phyloP scores from a whole-genome alignment of 2,113 vertebrate species.

The Mellivora capensis region DNA sequence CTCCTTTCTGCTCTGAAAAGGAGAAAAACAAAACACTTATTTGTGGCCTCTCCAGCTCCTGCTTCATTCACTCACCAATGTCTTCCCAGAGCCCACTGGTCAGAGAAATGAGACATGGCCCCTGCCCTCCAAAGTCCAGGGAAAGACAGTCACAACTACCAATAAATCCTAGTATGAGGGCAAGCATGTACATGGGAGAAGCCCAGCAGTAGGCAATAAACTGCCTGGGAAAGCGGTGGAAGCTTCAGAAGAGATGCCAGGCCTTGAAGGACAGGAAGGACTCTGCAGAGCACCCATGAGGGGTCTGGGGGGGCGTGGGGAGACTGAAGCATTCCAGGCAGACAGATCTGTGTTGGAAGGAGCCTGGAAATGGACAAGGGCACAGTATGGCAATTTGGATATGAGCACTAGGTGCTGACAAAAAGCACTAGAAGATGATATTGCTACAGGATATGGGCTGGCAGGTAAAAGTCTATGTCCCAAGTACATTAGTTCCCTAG shows the following conservation, averaged over 20 bases:
- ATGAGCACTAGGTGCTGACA: not conserved
- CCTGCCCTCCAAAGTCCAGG: not conserved
- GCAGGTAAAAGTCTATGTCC: not conserved
- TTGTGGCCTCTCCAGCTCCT: not conserved
- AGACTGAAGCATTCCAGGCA: not conserved
- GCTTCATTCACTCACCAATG: not conserved
- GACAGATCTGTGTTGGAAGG: not conserved
- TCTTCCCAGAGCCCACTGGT: not conserved
- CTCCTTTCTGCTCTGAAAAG: not conserved
- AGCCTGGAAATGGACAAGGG: not conserved
- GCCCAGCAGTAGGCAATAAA: not conserved
- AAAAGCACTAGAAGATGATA: not conserved
- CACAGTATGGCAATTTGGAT: not conserved
- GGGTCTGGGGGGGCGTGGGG: accelerated
- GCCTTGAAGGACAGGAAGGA: not conserved
- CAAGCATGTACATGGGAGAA: not conserved
- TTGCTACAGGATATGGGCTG: not conserved
- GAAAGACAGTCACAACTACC: not conserved
- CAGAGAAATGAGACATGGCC: not conserved
- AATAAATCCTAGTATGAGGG: not conserved
- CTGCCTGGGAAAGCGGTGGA: accelerated
- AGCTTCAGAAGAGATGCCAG: accelerated
- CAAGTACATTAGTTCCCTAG: no score
- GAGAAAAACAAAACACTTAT: not conserved
- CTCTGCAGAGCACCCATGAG: not conserved